These are phyloP conservation scores for Drepana arcuata DNA, from an alignment of 1,140 invertebrate genomes.

Conservation along the genomic window DNA sequence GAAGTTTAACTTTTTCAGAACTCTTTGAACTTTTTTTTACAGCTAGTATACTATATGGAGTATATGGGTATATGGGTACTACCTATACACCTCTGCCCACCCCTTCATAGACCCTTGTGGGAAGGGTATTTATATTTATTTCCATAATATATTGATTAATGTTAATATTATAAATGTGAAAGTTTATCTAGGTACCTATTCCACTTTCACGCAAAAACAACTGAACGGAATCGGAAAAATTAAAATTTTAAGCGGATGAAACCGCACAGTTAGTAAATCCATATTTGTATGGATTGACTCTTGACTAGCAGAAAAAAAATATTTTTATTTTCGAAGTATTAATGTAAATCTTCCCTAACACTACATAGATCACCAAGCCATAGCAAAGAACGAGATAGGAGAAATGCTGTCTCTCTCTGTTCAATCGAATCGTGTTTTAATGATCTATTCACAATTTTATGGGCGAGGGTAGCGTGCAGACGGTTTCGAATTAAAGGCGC, in stretches of 20 bases:
- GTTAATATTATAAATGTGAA: not conserved
- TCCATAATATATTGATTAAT: not conserved
- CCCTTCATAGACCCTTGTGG: not conserved
- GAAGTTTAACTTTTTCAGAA: too few species aligned
- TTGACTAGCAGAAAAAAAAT: not conserved
- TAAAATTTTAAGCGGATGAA: not conserved
- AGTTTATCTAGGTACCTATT: not conserved
- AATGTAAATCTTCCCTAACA: not conserved
- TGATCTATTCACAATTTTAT: not conserved
- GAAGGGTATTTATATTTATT: not conserved
- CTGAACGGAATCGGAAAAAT: not conserved
- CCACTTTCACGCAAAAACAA: not conserved
- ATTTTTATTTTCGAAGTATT: not conserved
- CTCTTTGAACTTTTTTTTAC: too few species aligned
- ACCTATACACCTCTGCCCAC: not conserved
- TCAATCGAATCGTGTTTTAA: not conserved
- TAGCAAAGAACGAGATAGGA: not conserved
- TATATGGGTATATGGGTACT: too few species aligned
- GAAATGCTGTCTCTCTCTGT: not conserved
- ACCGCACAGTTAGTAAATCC: not conserved
- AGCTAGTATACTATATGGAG: too few species aligned
- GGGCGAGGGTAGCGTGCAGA: not conserved
- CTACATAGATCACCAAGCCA: too few species aligned
- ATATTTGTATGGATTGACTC: too few species aligned
- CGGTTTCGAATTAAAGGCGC: not conserved